These are phyloP conservation scores for Triplophysa rosa DNA, from an alignment of 2,113 vertebrate species.

Conservation along the genomic window DNA sequence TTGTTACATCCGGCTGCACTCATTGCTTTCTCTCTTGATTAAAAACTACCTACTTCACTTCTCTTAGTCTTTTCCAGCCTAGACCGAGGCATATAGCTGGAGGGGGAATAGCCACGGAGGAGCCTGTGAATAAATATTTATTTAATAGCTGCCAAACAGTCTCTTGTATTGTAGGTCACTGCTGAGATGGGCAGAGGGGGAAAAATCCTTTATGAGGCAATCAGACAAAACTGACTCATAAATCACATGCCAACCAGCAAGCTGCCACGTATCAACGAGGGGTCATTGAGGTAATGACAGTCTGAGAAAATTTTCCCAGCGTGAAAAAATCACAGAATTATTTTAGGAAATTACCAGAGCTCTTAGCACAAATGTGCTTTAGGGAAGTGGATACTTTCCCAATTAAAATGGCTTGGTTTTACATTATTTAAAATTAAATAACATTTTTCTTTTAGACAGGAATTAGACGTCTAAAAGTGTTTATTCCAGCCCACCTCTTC, in stretches of 20 bases:
- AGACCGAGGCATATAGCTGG: constrained; percentile 58
- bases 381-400: background rate
- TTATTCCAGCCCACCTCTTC: background rate
- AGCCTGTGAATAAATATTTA: constrained; percentile 56
- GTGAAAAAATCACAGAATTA: constrained; percentile 22
- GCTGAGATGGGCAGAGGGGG: constrained; percentile 26
- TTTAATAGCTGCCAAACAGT: constrained; percentile 64
- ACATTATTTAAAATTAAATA: background rate
- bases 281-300: constrained; percentile 16
- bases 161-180: constrained; percentile 63
- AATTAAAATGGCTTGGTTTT: constrained; percentile 11
- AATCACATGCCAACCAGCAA: constrained; percentile 22
- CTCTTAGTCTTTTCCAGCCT: constrained; percentile 34
- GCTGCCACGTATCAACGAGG: constrained; percentile 6
- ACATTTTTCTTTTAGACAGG: background rate
- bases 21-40: constrained; percentile 59
- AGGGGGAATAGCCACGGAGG: constrained; percentile 48
- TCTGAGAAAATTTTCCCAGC: constrained; percentile 26
- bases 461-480: background rate
- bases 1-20: constrained; percentile 54
- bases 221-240: constrained; percentile 23
- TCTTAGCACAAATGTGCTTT: background rate
- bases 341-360: constrained; percentile 5
- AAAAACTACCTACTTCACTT: constrained; percentile 55
- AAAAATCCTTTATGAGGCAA: constrained; percentile 17